Evolutionary conservation across 2,797 vertebrate species (phyloP).

Genomic region (Protonibea diacanthus): DNA sequence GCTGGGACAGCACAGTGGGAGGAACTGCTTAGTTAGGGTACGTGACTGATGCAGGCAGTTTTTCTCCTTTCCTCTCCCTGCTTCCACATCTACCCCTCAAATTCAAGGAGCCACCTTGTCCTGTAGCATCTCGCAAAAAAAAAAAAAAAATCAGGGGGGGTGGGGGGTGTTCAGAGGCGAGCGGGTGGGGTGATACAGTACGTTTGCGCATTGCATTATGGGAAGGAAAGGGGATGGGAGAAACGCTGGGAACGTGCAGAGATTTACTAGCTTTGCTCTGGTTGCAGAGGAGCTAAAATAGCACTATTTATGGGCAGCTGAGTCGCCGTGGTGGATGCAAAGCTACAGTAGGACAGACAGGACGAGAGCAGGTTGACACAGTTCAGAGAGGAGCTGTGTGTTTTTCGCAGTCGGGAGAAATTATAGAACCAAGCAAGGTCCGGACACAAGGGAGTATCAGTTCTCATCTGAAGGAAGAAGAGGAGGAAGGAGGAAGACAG

Average conservation of each 20-base stretch:
- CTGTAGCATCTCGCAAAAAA: slow-evolving; percentile 42
- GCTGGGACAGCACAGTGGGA: slow-evolving; percentile 54
- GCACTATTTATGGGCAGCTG: slow-evolving; percentile 64
- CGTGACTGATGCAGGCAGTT: slow-evolving; percentile 56
- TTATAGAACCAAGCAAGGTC: slow-evolving; percentile 66
- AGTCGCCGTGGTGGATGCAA: slow-evolving; percentile 55
- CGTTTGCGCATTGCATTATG: slow-evolving; percentile 77
- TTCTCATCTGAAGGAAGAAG: slow-evolving; percentile 66
- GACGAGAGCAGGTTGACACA: slow-evolving; percentile 58
- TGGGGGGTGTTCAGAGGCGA: slow-evolving; percentile 29
- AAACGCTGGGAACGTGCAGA: slow-evolving; percentile 68
- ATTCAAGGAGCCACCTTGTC: slow-evolving; percentile 52
- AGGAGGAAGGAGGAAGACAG: slow-evolving; percentile 55
- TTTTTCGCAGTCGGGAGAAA: slow-evolving; percentile 56
- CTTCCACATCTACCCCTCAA: slow-evolving; percentile 33
- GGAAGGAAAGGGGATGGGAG: slow-evolving; percentile 70
- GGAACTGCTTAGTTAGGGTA: slow-evolving; percentile 62
- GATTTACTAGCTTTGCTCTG: slow-evolving; percentile 74
- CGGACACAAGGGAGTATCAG: slow-evolving; percentile 67
- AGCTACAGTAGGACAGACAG: slow-evolving; percentile 58
- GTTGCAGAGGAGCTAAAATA: slow-evolving; percentile 73
- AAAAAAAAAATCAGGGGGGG: slow-evolving; percentile 8
- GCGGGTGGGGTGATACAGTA: slow-evolving; percentile 63
- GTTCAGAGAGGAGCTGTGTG: slow-evolving; percentile 51
- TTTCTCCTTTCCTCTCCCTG: background rate